A percentile compares a stretch with the other conserved stretches of the same genome.
Conservation (phyloP, 1,140 invertebrate genomes). For the Zophobas morio region DNA sequence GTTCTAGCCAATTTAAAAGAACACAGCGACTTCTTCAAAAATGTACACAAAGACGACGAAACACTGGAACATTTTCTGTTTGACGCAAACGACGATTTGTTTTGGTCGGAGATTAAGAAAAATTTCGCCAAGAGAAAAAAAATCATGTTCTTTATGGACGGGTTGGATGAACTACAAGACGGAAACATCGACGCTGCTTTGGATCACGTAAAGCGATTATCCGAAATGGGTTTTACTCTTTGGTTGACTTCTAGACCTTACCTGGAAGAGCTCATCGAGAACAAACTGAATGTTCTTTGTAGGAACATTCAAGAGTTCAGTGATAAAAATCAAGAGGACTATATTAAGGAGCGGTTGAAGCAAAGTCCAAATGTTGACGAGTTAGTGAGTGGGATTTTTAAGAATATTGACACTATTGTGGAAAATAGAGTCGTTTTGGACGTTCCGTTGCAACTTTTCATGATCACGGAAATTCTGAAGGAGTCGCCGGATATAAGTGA, state of each 20-base stretch:
- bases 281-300: background rate
- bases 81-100: background rate
- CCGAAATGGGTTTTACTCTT: background rate
- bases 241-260: background rate
- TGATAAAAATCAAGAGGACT: background rate
- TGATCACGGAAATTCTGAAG: background rate
- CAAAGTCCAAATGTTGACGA: background rate
- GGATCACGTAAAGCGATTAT: background rate
- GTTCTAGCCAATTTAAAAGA: background rate
- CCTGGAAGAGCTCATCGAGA: background rate
- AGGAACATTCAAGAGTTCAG: background rate
- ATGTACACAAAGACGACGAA: background rate
- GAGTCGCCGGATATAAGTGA: background rate
- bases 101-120: background rate
- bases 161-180: background rate
- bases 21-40: background rate
- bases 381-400: background rate
- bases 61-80: background rate
- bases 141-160: background rate
- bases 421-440: background rate
- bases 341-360: background rate
- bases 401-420: background rate
- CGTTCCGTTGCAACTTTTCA: conserved; percentile 1
- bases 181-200: background rate
- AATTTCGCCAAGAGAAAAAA: background rate